phyloP scores from a whole-genome alignment of 2,888 invertebrate species.

The Acholoe squamosa region DNA sequence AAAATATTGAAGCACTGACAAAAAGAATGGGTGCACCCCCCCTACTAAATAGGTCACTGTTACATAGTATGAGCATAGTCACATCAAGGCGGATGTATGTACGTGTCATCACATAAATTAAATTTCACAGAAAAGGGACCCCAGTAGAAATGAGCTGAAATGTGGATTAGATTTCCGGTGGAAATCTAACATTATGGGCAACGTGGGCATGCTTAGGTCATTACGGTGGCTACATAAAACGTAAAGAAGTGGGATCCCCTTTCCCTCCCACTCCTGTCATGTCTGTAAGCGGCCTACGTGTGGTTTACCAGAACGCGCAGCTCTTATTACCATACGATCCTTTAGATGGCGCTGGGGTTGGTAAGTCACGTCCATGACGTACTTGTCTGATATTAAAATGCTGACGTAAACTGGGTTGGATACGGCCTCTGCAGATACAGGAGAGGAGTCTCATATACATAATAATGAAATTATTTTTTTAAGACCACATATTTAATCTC shows the following conservation, averaged over 20 bases:
- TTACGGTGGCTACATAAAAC: not conserved
- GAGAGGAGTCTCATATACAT: too few species aligned
- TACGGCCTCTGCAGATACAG: too few species aligned
- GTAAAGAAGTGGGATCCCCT: not conserved
- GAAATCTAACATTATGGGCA: not conserved
- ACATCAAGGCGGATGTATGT: too few species aligned
- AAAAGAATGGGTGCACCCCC: too few species aligned
- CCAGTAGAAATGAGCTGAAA: not conserved
- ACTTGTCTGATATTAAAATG: constrained; percentile 17
- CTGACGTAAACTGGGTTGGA: not conserved
- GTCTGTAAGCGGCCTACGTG: not conserved
- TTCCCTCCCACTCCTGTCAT: not conserved
- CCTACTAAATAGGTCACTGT: too few species aligned
- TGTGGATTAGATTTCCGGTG: not conserved
- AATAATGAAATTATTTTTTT: too few species aligned
- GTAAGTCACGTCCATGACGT: constrained; percentile 11
- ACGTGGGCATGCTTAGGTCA: not conserved
- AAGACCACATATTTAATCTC: too few species aligned
- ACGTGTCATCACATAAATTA: too few species aligned
- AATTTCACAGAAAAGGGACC: not conserved
- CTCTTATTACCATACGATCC: not conserved
- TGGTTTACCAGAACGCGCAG: not conserved
- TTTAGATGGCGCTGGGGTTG: not conserved
- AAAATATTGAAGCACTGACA: too few species aligned
- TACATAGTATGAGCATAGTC: too few species aligned